A percentile compares a stretch with the other conserved stretches of the same genome.
These are phyloP conservation scores for Falcaria lacertinaria DNA, from an alignment of 2,888 invertebrate genomes.

Conservation along the genomic window DNA sequence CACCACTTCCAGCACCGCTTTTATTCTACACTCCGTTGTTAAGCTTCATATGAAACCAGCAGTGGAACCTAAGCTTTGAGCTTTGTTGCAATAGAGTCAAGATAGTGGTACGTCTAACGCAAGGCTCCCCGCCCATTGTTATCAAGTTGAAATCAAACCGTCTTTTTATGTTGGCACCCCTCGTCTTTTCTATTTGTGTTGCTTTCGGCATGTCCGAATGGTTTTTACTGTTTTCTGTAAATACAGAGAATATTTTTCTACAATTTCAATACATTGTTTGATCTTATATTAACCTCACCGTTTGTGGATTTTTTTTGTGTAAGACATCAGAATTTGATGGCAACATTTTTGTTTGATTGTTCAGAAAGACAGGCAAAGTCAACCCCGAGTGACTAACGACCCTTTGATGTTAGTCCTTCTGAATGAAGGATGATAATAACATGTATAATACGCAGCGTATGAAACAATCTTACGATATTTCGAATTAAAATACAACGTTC, in stretches of 20 bases:
- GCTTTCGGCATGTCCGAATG: slow-evolving; percentile 27
- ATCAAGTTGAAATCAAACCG: slow-evolving; percentile 62
- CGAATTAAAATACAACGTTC: too few relatives aligned
- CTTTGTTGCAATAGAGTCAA: neutral
- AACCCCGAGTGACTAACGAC: neutral
- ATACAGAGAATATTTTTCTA: slow-evolving; percentile 18
- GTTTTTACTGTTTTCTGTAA: slow-evolving; percentile 2
- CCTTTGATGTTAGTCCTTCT: neutral
- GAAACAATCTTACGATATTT: too few relatives aligned
- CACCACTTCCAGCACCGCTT: slow-evolving; percentile 7
- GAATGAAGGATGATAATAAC: neutral
- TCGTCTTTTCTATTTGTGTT: slow-evolving; percentile 30
- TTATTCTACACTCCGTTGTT: neutral
- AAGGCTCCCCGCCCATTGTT: slow-evolving; percentile 47
- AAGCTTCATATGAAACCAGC: neutral
- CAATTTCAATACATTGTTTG: slow-evolving; percentile 23
- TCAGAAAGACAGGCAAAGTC: neutral
- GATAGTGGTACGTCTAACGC: neutral
- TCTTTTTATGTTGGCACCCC: slow-evolving; percentile 56
- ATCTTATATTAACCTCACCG: slow-evolving; percentile 13
- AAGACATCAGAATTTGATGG: neutral
- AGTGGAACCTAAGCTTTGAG: slow-evolving; percentile 1
- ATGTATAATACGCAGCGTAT: too few relatives aligned
- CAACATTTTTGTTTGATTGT: neutral
- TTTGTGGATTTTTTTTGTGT: slow-evolving; percentile 10